Percentiles rank a stretch among this genome's conserved stretches.
phyloP scores from a whole-genome alignment of 2,797 vertebrate genomes.

The Anniella stebbinsi region DNA sequence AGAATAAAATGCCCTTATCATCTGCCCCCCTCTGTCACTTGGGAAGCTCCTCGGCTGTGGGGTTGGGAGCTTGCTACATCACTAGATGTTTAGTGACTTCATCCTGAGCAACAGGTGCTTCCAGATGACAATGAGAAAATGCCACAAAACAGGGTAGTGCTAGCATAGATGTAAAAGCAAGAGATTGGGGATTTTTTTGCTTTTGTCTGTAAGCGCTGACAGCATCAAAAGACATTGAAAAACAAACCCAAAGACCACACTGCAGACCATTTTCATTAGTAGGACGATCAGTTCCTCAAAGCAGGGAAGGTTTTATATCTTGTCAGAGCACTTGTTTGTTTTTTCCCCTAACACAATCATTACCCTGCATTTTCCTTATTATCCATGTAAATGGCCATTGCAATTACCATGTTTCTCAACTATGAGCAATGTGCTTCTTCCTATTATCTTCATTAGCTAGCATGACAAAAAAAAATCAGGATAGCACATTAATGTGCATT shows the following conservation, averaged over 20 bases:
- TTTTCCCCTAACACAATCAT: not conserved
- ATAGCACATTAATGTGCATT: constrained; percentile 62
- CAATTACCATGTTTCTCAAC: constrained; percentile 43
- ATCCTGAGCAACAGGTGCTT: not conserved
- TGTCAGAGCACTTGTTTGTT: constrained; percentile 21
- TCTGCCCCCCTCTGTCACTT: no score
- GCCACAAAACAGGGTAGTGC: not conserved
- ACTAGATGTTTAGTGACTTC: not conserved
- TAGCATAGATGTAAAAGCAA: not conserved
- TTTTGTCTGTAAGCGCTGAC: not conserved
- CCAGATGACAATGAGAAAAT: not conserved
- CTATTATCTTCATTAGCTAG: constrained; percentile 64
- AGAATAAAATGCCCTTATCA: no score
- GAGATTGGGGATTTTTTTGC: not conserved
- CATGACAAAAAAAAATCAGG: constrained; percentile 49
- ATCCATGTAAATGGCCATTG: constrained; percentile 27
- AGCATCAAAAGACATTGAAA: not conserved
- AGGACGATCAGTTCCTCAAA: not conserved
- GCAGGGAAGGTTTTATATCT: not conserved
- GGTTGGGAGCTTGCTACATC: not conserved
- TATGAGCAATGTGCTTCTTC: constrained; percentile 65
- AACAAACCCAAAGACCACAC: not conserved
- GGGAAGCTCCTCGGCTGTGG: no score
- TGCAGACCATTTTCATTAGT: not conserved
- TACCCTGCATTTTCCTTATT: constrained; percentile 31